Percentiles rank a stretch among this genome's conserved stretches.
Conservation (phyloP, 2,113 vertebrate genomes). For the Triplophysa dalaica region DNA sequence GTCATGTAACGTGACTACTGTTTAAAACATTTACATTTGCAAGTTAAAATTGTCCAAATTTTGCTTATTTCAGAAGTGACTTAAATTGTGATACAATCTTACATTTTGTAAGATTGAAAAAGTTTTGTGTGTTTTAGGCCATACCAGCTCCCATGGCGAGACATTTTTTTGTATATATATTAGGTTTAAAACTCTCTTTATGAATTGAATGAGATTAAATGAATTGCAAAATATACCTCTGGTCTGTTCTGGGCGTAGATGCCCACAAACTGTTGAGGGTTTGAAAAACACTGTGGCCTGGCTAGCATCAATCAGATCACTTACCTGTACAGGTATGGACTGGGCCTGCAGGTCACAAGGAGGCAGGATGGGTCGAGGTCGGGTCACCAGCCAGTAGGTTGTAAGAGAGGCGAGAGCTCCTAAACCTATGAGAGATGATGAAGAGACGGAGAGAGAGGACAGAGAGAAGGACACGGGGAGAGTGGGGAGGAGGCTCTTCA, state of each 20-base stretch:
- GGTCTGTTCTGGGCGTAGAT: constrained; percentile 79
- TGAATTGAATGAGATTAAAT: not conserved
- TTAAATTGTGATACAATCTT: no score
- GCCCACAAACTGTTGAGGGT: constrained; percentile 71
- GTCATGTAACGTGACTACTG: no score
- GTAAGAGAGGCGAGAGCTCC: constrained; percentile 77
- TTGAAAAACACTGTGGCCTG: no score
- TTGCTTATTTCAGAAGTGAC: no score
- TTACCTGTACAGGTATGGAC: constrained; percentile 72
- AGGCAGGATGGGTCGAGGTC: constrained; percentile 70
- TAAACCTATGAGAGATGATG: constrained; percentile 73
- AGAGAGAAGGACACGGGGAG: constrained; percentile 63
- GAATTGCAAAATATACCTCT: constrained; percentile 65
- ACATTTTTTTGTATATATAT: no score
- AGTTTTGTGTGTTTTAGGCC: no score
- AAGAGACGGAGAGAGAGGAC: constrained; percentile 65
- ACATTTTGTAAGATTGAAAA: no score
- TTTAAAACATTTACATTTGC: no score
- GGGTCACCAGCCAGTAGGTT: constrained; percentile 76
- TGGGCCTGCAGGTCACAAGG: constrained; percentile 74
- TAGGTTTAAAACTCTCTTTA: no score
- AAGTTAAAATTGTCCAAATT: no score
- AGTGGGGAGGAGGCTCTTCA: constrained; percentile 64
- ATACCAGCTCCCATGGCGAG: no score
- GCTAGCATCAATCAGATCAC: constrained; percentile 14